phyloP scores from a whole-genome alignment of 2,888 invertebrate genomes.

The Argynnis bischoffii region DNA sequence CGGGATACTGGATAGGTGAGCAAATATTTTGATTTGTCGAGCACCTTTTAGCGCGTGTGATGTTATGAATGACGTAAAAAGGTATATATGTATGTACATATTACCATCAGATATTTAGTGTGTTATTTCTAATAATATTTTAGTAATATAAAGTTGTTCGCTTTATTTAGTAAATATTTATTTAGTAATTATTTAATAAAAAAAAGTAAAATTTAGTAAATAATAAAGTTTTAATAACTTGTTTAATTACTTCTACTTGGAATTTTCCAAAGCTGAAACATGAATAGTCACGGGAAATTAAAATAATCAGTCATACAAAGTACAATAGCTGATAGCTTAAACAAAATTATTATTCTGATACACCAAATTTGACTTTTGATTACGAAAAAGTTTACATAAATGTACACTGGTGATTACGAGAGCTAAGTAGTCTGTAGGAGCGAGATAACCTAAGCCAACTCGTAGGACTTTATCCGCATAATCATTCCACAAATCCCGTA shows the following conservation, averaged over 20 bases:
- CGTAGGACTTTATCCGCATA: constrained; percentile 57
- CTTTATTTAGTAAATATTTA: not conserved
- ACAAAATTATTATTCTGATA: no score
- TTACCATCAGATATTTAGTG: not conserved
- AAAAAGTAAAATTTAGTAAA: no score
- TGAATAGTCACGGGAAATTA: no score
- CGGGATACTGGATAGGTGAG: constrained; percentile 70
- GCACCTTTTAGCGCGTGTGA: constrained; percentile 68
- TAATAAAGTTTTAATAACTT: no score
- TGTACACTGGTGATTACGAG: constrained; percentile 35
- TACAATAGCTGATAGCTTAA: no score
- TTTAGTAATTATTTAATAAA: not conserved
- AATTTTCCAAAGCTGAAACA: no score
- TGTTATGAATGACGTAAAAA: constrained; percentile 46
- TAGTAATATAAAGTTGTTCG: no score
- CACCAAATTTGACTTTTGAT: not conserved
- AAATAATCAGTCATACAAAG: no score
- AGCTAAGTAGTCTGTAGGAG: constrained; percentile 53
- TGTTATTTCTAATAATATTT: no score
- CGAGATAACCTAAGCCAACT: constrained; percentile 58
- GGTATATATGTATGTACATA: not conserved
- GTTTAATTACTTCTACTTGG: no score
- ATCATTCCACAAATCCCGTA: constrained; percentile 77
- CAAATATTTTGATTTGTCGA: constrained; percentile 76
- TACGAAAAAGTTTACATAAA: constrained; percentile 15